Percentiles rank a stretch among this genome's conserved stretches.
Conservation (phyloP, 1,140 invertebrate genomes). For the Oryctes rhinoceros region DNA sequence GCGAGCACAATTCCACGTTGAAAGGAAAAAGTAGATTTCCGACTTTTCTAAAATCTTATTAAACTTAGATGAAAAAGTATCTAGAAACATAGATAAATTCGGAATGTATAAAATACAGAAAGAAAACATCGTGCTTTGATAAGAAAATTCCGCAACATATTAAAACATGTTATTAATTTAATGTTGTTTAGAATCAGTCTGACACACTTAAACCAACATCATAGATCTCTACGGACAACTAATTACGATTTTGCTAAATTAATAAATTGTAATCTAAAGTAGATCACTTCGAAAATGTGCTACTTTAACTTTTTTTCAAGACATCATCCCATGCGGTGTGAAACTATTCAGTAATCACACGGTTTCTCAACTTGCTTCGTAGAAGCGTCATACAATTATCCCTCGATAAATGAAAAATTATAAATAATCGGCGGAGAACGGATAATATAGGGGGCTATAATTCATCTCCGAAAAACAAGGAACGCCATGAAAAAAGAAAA, state of each 20-base stretch:
- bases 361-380: neutral
- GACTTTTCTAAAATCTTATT: too few species aligned
- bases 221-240: neutral
- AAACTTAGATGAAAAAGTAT: too few species aligned
- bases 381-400: slow-evolving; percentile 2
- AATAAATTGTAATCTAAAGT: neutral
- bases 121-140: too few species aligned
- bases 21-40: too few species aligned
- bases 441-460: neutral
- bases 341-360: neutral
- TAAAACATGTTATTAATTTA: neutral
- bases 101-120: too few species aligned
- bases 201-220: neutral
- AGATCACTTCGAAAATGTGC: slow-evolving; percentile 2
- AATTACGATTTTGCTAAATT: neutral
- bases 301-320: neutral
- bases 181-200: neutral
- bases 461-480: neutral
- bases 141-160: too few species aligned
- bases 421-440: neutral
- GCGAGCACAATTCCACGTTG: too few species aligned
- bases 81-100: too few species aligned
- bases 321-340: neutral
- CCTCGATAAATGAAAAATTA: slow-evolving; percentile 20
- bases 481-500: neutral